A percentile compares a stretch with the other conserved stretches of the same genome.
Evolutionary conservation across 2,797 vertebrate genomes (phyloP).

Genomic region (Florisuga fusca): DNA sequence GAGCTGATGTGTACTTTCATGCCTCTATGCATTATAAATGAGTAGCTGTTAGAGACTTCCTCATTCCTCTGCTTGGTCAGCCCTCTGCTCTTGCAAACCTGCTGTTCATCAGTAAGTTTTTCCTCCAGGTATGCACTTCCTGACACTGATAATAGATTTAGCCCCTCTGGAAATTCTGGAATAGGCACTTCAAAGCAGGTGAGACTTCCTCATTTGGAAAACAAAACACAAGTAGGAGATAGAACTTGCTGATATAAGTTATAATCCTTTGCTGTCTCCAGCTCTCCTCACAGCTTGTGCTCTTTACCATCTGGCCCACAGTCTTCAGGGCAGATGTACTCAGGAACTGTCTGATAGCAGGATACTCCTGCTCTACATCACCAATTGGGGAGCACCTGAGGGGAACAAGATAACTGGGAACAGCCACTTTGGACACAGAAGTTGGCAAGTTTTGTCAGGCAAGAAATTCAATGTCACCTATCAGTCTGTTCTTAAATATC

Average conservation of each 20-base stretch:
- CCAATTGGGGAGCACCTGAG: neutral
- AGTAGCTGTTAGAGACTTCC: slow-evolving; percentile 17
- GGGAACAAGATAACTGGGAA: neutral
- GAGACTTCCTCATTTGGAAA: slow-evolving; percentile 55
- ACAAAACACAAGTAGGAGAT: slow-evolving; percentile 43
- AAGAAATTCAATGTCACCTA: neutral
- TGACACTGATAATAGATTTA: slow-evolving; percentile 55
- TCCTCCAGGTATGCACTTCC: slow-evolving; percentile 57
- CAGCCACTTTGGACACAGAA: neutral
- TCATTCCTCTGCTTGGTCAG: slow-evolving; percentile 55
- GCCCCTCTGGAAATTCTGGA: slow-evolving; percentile 53
- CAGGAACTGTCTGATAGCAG: neutral
- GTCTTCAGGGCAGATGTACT: neutral
- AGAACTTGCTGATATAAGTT: slow-evolving; percentile 52
- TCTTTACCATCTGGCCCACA: slow-evolving; percentile 50
- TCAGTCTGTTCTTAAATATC: neutral
- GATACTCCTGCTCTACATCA: rapidly evolving
- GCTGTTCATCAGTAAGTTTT: slow-evolving; percentile 44
- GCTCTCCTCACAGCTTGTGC: slow-evolving; percentile 37
- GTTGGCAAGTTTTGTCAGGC: neutral
- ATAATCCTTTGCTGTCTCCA: slow-evolving; percentile 31
- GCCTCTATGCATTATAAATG: slow-evolving; percentile 34
- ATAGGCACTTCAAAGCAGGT: slow-evolving; percentile 64
- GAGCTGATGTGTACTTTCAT: neutral
- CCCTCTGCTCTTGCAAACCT: slow-evolving; percentile 41